Percentiles rank a stretch among this genome's conserved stretches.
phyloP scores from a whole-genome alignment of 1,140 invertebrate species.

The Drosophila mayri region DNA sequence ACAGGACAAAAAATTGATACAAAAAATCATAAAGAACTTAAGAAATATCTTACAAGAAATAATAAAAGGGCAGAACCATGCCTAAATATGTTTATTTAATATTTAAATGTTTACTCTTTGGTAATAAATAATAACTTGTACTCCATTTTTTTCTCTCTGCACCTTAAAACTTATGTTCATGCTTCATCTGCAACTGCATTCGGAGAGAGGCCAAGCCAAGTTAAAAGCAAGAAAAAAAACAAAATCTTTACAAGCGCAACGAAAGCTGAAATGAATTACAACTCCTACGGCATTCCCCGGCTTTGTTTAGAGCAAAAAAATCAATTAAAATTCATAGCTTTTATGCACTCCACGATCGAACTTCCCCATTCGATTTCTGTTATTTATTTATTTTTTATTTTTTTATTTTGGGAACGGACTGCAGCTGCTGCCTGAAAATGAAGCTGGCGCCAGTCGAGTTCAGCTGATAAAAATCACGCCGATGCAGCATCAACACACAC shows the following conservation, averaged over 20 bases:
- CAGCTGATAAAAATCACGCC: slow-evolving; percentile 62
- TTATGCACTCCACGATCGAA: slow-evolving; percentile 45
- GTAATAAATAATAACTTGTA: neutral
- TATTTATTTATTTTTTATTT: slow-evolving; percentile 25
- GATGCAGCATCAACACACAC: slow-evolving; percentile 33
- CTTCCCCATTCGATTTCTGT: slow-evolving; percentile 28
- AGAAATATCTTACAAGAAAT: neutral
- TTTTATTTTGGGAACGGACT: slow-evolving; percentile 26
- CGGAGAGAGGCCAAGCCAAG: slow-evolving; percentile 17
- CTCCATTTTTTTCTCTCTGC: slow-evolving; percentile 12
- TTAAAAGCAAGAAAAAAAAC: slow-evolving; percentile 24
- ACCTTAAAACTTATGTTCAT: slow-evolving; percentile 77
- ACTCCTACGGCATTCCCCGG: slow-evolving; percentile 56
- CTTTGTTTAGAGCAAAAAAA: slow-evolving; percentile 57
- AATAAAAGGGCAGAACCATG: neutral
- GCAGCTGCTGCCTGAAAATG: slow-evolving; percentile 39
- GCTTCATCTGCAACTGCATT: slow-evolving; percentile 63
- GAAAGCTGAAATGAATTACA: slow-evolving; percentile 80
- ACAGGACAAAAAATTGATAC: neutral
- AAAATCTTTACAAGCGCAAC: slow-evolving; percentile 75
- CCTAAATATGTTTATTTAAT: neutral
- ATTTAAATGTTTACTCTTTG: accelerated
- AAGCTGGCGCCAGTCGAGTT: slow-evolving; percentile 70
- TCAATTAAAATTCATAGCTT: slow-evolving; percentile 85
- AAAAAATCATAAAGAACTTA: neutral